These are phyloP conservation scores for Notamacropus eugenii DNA, from an alignment of 2,797 vertebrate genomes.

Conservation along the genomic window DNA sequence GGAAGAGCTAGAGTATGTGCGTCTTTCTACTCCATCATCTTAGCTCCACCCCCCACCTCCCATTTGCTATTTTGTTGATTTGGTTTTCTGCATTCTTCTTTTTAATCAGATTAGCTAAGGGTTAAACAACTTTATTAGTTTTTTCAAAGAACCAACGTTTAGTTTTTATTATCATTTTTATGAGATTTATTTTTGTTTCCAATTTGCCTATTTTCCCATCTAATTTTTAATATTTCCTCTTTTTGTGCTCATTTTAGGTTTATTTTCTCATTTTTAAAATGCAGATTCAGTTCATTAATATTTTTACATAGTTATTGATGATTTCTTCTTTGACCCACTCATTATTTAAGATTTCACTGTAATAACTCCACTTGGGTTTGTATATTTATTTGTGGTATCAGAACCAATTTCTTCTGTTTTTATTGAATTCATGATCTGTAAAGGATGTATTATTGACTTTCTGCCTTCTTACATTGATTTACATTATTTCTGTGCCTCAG, in stretches of 20 bases:
- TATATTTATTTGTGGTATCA: neutral
- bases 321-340: neutral
- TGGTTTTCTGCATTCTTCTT: neutral
- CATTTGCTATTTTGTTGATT: neutral
- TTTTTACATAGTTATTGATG: neutral
- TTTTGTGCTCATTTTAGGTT: neutral
- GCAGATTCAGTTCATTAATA: neutral
- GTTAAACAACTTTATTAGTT: neutral
- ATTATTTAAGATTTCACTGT: neutral
- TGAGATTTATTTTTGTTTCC: too few species aligned
- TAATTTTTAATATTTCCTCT: too few species aligned
- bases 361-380: neutral
- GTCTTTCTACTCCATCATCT: too few species aligned
- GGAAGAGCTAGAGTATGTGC: too few species aligned
- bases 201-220: too few species aligned
- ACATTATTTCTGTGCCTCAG: neutral
- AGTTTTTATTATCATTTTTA: too few species aligned
- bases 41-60: too few species aligned
- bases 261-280: neutral
- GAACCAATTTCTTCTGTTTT: neutral
- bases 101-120: neutral
- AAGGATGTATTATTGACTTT: neutral
- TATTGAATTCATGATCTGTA: neutral
- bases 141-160: too few species aligned
- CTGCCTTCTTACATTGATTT: neutral